phyloP scores from a whole-genome alignment of 2,113 vertebrate species.

The Apistogramma diplotaenia region DNA sequence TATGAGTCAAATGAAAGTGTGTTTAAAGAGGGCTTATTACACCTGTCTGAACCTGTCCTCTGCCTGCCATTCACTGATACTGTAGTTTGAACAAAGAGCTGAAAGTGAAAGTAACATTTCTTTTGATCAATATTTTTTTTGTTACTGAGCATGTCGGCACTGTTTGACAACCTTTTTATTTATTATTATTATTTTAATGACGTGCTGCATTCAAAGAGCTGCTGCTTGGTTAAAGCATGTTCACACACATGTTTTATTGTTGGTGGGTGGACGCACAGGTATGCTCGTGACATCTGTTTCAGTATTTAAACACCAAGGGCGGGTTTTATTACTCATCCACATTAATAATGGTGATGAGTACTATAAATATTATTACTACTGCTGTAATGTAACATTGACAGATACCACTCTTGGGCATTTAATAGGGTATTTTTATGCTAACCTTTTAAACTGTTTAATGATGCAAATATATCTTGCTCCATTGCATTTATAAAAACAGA shows the following conservation, averaged over 20 bases:
- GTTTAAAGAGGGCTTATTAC: background rate
- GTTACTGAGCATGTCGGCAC: background rate
- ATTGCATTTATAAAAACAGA: background rate
- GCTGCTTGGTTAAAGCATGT: background rate
- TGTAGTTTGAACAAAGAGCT: background rate
- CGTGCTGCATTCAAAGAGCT: background rate
- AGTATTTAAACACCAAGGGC: slow-evolving; percentile 28
- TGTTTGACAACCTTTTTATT: background rate
- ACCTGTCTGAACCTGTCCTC: slow-evolving; percentile 40
- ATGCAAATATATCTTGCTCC: background rate
- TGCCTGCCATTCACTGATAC: background rate
- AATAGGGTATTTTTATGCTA: background rate
- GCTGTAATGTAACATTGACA: background rate
- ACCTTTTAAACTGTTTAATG: background rate
- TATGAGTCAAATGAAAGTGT: background rate
- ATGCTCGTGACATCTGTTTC: background rate
- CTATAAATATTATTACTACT: background rate
- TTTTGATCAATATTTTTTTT: background rate
- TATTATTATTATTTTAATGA: background rate
- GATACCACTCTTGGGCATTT: background rate
- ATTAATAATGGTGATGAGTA: background rate
- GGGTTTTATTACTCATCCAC: no score
- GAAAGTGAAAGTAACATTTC: background rate
- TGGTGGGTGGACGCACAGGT: background rate
- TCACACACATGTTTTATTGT: background rate